Evolutionary conservation across 2,113 vertebrate genomes (phyloP).

Genomic region (human): GRCh38 chr1:159888001-159888500

Average conservation of each 20-base stretch:
- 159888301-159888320: not conserved
- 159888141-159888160: not conserved
- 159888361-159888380: constrained; percentile 80
- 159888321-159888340: not conserved
- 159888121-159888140: not conserved
- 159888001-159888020: constrained; percentile 79
- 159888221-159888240: not conserved
- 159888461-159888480: constrained; percentile 85
- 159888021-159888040: not conserved
- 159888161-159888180: not conserved
- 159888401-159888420: constrained; percentile 82
- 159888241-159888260: not conserved
- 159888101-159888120: not conserved
- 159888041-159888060: not conserved
- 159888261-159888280: not conserved
- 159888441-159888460: constrained; percentile 83
- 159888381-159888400: constrained; percentile 73
- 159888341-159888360: constrained; percentile 75
- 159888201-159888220: not conserved
- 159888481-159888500: constrained; percentile 86
- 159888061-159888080: not conserved
- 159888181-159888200: not conserved
- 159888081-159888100: not conserved
- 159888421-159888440: constrained; percentile 83
- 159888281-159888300: not conserved